These are phyloP conservation scores for Misgurnus anguillicaudatus DNA, from an alignment of 2,113 vertebrate species.

Conservation along the genomic window DNA sequence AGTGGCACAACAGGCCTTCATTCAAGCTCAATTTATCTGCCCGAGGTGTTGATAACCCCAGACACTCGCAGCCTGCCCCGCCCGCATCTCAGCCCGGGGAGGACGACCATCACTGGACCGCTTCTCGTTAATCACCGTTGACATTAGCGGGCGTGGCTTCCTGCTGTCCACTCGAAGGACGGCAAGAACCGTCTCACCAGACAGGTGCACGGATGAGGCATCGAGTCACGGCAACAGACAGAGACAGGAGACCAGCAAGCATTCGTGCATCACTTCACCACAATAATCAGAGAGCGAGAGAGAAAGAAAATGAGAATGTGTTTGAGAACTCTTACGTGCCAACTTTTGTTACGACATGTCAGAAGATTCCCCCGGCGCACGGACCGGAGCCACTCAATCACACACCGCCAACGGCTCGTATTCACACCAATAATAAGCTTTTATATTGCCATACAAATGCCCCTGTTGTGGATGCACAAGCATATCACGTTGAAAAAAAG, in stretches of 20 bases:
- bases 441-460: slow-evolving; percentile 6
- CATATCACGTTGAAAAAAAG: neutral
- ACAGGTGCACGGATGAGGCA: slow-evolving; percentile 33
- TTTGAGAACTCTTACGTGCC: slow-evolving; percentile 35
- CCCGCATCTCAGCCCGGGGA: slow-evolving; percentile 10
- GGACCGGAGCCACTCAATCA: slow-evolving; percentile 24
- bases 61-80: neutral
- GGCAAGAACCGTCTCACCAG: neutral
- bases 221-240: slow-evolving; percentile 14
- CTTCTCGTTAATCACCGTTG: slow-evolving; percentile 39
- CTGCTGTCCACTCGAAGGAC: slow-evolving; percentile 22
- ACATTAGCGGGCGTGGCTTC: slow-evolving; percentile 36
- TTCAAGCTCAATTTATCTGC: slow-evolving; percentile 34
- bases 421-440: slow-evolving; percentile 30
- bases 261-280: slow-evolving; percentile 24
- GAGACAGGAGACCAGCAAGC: slow-evolving; percentile 32
- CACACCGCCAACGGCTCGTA: slow-evolving; percentile 21
- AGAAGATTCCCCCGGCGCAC: neutral
- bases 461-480: neutral
- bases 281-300: slow-evolving; percentile 10
- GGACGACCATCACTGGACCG: slow-evolving; percentile 8
- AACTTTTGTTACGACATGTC: slow-evolving; percentile 15
- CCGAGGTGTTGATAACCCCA: slow-evolving; percentile 38
- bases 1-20: slow-evolving; percentile 8
- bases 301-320: slow-evolving; percentile 26